phyloP scores from a whole-genome alignment of 1,140 invertebrate genomes.

The Trachymyrmex septentrionalis region DNA sequence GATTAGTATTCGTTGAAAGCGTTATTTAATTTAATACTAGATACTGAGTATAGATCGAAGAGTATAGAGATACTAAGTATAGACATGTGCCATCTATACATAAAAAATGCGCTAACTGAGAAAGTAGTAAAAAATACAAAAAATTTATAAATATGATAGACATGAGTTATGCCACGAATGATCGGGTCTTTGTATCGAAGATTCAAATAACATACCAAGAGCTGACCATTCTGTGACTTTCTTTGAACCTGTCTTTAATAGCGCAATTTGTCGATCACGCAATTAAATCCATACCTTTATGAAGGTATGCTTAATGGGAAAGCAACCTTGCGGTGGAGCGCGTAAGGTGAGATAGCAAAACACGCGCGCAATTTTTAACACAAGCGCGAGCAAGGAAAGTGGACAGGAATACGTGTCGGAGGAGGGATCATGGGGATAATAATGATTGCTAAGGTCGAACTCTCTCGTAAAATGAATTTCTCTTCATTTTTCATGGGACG shows the following conservation, averaged over 20 bases:
- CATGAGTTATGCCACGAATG: background rate
- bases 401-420: constrained; percentile 39
- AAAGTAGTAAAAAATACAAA: background rate
- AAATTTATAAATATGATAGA: background rate
- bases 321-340: constrained; percentile 22
- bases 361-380: constrained; percentile 53
- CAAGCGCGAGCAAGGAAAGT: constrained; percentile 33
- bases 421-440: constrained; percentile 57
- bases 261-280: constrained; percentile 70
- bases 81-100: background rate
- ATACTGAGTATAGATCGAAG: constrained; percentile 4
- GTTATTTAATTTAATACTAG: constrained; percentile 29
- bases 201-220: constrained; percentile 32
- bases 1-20: constrained; percentile 27
- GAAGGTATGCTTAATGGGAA: constrained; percentile 41
- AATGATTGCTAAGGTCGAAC: constrained; percentile 54
- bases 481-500: constrained; percentile 41
- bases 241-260: constrained; percentile 39
- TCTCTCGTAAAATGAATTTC: constrained; percentile 53
- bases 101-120: background rate
- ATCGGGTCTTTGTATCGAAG: background rate
- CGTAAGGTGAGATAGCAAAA: constrained; percentile 45
- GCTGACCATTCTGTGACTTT: background rate
- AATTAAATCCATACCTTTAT: constrained; percentile 67
- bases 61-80: background rate